Conservation (phyloP, 1,140 invertebrate genomes). For the Pseudomyrmex pallidus region DNA sequence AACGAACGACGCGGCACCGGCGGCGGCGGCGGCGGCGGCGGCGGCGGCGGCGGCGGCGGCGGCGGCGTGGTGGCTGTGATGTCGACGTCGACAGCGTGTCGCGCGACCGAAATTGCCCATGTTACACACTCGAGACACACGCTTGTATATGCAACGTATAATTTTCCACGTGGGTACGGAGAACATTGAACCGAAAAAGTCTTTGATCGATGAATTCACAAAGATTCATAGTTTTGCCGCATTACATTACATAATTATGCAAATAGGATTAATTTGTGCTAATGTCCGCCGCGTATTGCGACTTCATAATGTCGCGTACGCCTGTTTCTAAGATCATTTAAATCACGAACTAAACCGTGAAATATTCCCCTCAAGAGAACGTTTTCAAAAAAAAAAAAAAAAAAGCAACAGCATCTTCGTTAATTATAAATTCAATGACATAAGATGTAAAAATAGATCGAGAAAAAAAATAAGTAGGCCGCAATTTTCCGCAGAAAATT, state of each 20-base stretch:
- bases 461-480: neutral
- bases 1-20: no score
- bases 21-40: no score
- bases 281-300: no score
- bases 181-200: neutral
- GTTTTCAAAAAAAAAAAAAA: neutral
- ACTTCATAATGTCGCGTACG: no score
- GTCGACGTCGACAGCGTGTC: neutral
- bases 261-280: no score
- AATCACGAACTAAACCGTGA: neutral
- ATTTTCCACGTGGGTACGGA: neutral
- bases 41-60: no score
- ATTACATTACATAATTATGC: neutral
- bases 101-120: slow-evolving; percentile 26
- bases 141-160: neutral
- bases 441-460: neutral
- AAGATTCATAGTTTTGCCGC: neutral
- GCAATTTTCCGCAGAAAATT: neutral
- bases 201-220: neutral
- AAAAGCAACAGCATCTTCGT: neutral
- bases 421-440: neutral
- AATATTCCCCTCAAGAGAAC: neutral
- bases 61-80: no score
- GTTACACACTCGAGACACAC: neutral
- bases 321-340: neutral